These are phyloP conservation scores for Furnarius figulus DNA, from an alignment of 2,113 vertebrate genomes.

Conservation along the genomic window DNA sequence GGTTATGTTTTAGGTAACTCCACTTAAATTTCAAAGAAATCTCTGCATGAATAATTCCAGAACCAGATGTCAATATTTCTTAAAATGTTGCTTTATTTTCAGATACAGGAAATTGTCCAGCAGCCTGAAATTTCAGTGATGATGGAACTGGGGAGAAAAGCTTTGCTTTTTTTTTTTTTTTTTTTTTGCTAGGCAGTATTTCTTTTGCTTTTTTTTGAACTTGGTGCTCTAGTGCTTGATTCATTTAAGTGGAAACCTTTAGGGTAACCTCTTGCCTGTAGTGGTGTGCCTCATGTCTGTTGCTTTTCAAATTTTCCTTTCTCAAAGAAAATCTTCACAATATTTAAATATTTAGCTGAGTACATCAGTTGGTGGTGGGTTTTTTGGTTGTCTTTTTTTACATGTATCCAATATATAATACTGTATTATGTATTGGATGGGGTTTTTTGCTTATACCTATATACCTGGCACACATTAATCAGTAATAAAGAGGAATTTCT, in stretches of 20 bases:
- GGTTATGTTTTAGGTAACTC: slow-evolving; percentile 67
- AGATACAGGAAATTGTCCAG: neutral
- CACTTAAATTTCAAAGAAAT: slow-evolving; percentile 67
- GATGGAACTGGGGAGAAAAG: neutral
- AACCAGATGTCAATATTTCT: neutral
- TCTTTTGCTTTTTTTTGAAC: neutral
- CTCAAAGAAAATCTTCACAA: neutral
- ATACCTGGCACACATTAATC: neutral
- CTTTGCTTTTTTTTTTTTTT: neutral
- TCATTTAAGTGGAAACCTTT: neutral
- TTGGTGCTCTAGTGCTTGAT: neutral
- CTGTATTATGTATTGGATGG: too few species aligned
- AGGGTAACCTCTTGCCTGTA: neutral
- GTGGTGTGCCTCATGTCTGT: neutral
- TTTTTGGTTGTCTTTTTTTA: neutral
- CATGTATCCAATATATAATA: neutral
- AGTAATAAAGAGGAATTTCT: neutral
- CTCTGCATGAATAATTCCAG: neutral
- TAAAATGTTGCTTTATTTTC: slow-evolving; percentile 21
- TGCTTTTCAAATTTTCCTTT: neutral
- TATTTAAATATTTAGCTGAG: neutral
- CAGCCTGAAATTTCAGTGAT: neutral
- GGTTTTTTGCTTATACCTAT: neutral
- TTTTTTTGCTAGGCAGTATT: neutral
- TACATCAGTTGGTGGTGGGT: neutral